phyloP scores from a whole-genome alignment of 2,797 vertebrate species.

The Brachymystax lenok region DNA sequence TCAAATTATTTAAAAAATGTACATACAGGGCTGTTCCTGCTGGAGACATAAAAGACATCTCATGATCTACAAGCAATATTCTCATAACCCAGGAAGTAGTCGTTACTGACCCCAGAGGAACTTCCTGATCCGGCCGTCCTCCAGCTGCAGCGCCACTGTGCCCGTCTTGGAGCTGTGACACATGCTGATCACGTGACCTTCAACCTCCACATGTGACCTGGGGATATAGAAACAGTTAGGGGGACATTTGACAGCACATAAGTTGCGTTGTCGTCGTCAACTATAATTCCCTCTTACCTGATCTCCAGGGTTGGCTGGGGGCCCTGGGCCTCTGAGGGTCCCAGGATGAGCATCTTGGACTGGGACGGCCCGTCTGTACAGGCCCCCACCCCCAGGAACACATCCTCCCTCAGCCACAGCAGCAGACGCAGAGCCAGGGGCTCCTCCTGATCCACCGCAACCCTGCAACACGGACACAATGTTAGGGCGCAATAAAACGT shows the following conservation, averaged over 20 bases:
- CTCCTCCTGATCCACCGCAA: conserved; percentile 44
- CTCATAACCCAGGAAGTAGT: neutral
- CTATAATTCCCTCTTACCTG: conserved; percentile 58
- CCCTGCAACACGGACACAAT: conserved; percentile 46
- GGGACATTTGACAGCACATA: neutral
- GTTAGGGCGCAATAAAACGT: neutral
- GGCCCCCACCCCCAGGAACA: conserved; percentile 77
- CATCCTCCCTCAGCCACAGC: conserved; percentile 85
- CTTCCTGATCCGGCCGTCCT: conserved; percentile 81
- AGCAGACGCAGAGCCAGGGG: conserved; percentile 82
- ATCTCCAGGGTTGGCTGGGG: conserved; percentile 61
- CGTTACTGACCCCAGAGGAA: conserved; percentile 84
- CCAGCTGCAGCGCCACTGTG: conserved; percentile 84
- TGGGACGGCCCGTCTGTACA: conserved; percentile 59
- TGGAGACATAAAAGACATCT: too few relatives aligned
- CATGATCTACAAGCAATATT: neutral
- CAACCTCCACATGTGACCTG: conserved; percentile 80
- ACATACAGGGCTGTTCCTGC: neutral
- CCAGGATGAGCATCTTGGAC: conserved; percentile 78
- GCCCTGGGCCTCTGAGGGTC: conserved; percentile 37
- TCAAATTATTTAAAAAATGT: too few relatives aligned
- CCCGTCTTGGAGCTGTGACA: conserved; percentile 76
- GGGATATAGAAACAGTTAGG: conserved; percentile 10
- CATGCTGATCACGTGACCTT: conserved; percentile 81
- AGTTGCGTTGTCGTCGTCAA: too few relatives aligned